Base-by-base conservation (phyloP, 2,797 vertebrate species). In the Knipowitschia caucasica region DNA sequence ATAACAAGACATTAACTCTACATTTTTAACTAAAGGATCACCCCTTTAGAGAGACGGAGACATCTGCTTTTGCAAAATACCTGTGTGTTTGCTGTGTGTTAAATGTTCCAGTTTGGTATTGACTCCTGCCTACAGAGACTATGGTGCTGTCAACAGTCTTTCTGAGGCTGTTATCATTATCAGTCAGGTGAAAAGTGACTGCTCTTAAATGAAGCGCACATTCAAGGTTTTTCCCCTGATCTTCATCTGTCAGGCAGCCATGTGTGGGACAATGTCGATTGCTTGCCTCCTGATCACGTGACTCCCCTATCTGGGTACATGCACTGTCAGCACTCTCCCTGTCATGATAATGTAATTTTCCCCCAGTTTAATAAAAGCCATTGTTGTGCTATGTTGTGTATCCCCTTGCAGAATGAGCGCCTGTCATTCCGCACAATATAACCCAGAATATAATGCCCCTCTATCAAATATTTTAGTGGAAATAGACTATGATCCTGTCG, bases 251-350 rank as follows among this genome's bases (percentile, higher is more conserved):
- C 18, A 6, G 42, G 40, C 61, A 59, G 62, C 62, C 59, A 58
- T 62, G 18, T 29, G 25, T 45, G 21, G 35, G 21, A 50, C 21
- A 2, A 42, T 62, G 69, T 75, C 64, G 69, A 62, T 73, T 20
- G 40, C 26, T 33, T 10, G 36, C 42, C 73, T 61, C 5, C 35
- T 23, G 46, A 34, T 62, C 56, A 56, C 25, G 49, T 56, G 69
- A 65, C 63, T 67, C 46, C 46, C 30, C 69, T 67, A 73, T 75
- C 67, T 52, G 53, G 30, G 18, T 46, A 61, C 58, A 53, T 81
- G 75, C 79, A 60, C 53, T 59, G 71, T 82, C 79, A 79, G 76
- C 76, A 62, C 50, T 73, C 65, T 58, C 52, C 44, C 50, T 4
- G 7, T 70, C 61, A 65, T 52, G 12, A 69, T 57, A 72, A 73